phyloP scores from a whole-genome alignment of 2,888 invertebrate genomes.

The Mechanitis messenoides region DNA sequence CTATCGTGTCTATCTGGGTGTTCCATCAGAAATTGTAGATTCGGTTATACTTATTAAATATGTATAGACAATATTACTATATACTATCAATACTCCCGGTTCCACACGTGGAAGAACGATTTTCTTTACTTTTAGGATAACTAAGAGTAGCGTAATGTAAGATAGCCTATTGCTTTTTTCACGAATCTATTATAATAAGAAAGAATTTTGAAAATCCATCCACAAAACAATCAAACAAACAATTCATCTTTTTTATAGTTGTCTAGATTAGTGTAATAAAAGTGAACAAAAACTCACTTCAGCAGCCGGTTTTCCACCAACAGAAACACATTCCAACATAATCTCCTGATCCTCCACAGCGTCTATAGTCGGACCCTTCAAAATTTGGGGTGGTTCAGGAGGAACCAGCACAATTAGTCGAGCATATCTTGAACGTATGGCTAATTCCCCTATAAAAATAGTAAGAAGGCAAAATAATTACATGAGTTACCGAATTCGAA shows the following conservation, averaged over 20 bases:
- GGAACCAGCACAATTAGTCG: slow-evolving; percentile 90
- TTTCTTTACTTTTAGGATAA: too few relatives aligned
- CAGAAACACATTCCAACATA: slow-evolving; percentile 91
- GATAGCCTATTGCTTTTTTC: too few relatives aligned
- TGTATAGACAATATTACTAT: too few relatives aligned
- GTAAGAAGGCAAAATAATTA: too few relatives aligned
- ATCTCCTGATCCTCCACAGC: slow-evolving; percentile 95
- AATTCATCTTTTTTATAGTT: background rate
- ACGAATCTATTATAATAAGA: too few relatives aligned
- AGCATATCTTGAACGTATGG: slow-evolving; percentile 90
- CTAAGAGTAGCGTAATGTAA: too few relatives aligned
- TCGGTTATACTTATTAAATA: too few relatives aligned
- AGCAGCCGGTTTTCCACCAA: slow-evolving; percentile 94
- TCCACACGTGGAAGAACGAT: too few relatives aligned
- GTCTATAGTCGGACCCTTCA: slow-evolving; percentile 86
- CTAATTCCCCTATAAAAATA: slow-evolving; percentile 78
- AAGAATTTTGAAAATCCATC: too few relatives aligned
- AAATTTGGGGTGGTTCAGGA: slow-evolving; percentile 91
- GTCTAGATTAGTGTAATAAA: background rate
- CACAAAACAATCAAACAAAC: too few relatives aligned
- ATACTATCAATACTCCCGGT: background rate
- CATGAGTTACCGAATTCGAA: background rate
- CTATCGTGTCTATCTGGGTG: too few relatives aligned
- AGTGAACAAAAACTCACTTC: slow-evolving; percentile 74
- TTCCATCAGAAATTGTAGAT: too few relatives aligned